Conservation (phyloP, 2,113 vertebrate species). For the Tor tambroides region DNA sequence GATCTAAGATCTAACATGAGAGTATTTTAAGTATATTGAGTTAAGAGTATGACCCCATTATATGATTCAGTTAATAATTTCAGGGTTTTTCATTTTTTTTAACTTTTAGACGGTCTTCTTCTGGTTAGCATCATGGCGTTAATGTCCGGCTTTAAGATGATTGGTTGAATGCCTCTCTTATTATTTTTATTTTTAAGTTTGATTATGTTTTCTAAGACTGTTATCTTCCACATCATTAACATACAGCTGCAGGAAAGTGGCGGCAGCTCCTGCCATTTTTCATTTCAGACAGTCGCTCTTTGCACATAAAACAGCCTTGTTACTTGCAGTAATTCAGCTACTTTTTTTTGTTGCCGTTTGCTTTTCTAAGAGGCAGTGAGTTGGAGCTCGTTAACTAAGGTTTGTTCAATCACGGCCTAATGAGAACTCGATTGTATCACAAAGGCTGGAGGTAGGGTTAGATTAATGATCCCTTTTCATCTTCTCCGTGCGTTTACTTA, state of each 20-base stretch:
- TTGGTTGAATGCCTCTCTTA: neutral
- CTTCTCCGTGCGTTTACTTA: neutral
- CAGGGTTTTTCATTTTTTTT: neutral
- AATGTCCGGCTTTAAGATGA: neutral
- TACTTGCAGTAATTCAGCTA: slow-evolving; percentile 12
- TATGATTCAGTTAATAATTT: neutral
- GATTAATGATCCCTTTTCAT: slow-evolving; percentile 44
- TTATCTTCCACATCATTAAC: slow-evolving; percentile 37
- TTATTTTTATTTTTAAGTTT: neutral
- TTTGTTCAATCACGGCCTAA: slow-evolving; percentile 41
- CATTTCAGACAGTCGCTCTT: slow-evolving; percentile 30
- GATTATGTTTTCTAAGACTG: slow-evolving; percentile 47
- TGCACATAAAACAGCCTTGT: slow-evolving; percentile 37
- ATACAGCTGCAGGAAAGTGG: slow-evolving; percentile 34
- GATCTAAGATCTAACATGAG: neutral
- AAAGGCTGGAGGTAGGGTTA: slow-evolving; percentile 25
- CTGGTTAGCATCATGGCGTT: neutral
- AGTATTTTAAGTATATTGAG: neutral
- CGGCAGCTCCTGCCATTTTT: slow-evolving; percentile 35
- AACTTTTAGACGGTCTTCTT: neutral
- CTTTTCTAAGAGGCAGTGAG: slow-evolving; percentile 31
- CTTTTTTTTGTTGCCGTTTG: slow-evolving; percentile 16
- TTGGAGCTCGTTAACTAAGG: slow-evolving; percentile 42
- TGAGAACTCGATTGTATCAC: slow-evolving; percentile 40
- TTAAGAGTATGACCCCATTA: neutral